phyloP scores from a whole-genome alignment of 2,113 vertebrate species.

The Vicugna pacos region DNA sequence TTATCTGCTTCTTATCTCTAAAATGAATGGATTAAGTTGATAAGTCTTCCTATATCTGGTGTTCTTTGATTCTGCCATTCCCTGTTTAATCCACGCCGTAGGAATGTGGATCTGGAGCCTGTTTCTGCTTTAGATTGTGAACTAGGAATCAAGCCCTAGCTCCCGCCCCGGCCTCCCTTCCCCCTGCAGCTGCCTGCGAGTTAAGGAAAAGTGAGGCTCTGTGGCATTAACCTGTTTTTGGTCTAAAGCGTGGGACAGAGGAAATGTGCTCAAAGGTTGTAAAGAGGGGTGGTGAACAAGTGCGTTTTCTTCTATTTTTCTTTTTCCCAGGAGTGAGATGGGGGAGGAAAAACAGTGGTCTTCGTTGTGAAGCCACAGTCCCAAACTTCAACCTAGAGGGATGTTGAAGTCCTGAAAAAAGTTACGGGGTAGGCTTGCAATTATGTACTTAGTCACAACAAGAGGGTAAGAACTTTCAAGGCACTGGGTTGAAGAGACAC shows the following conservation, averaged over 20 bases:
- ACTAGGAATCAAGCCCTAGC: not conserved
- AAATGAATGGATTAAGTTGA: constrained; percentile 12
- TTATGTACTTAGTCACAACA: constrained; percentile 71
- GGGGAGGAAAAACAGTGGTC: constrained; percentile 2
- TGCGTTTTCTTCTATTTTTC: not conserved
- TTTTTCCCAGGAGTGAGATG: not conserved
- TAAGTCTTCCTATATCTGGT: not conserved
- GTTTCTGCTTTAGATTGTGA: not conserved
- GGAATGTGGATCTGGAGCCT: constrained; percentile 53
- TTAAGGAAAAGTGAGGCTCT: not conserved
- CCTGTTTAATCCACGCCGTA: not conserved
- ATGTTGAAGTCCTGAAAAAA: constrained; percentile 56
- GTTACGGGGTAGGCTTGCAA: constrained; percentile 60
- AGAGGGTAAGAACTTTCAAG: constrained; percentile 79
- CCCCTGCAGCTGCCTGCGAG: not conserved
- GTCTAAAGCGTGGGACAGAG: not conserved
- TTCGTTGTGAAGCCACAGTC: constrained; percentile 64
- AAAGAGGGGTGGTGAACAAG: not conserved
- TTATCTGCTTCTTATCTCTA: constrained; percentile 63
- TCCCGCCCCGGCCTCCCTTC: not conserved
- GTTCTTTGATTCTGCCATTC: constrained; percentile 55
- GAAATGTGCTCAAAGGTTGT: not conserved
- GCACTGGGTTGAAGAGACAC: constrained; percentile 82
- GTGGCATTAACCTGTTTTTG: not conserved
- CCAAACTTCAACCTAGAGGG: constrained; percentile 64